phyloP scores from a whole-genome alignment of 1,140 invertebrate species.

The Periplaneta americana region DNA sequence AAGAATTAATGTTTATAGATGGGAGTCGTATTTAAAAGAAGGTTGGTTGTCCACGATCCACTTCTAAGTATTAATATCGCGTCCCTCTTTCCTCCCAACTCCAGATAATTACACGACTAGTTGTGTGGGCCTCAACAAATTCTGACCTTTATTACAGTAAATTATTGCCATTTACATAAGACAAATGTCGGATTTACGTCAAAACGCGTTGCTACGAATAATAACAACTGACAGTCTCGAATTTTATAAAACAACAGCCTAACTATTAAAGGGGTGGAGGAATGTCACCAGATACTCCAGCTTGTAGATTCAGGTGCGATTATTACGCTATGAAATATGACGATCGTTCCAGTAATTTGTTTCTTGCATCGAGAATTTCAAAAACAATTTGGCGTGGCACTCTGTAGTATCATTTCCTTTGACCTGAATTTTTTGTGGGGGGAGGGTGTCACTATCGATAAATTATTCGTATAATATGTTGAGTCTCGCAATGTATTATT shows the following conservation, averaged over 20 bases:
- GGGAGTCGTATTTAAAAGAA: neutral
- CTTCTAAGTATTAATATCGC: neutral
- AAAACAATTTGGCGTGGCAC: neutral
- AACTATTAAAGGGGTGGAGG: neutral
- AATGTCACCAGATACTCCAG: too few relatives aligned
- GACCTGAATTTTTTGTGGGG: too few relatives aligned
- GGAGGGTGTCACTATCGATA: too few relatives aligned
- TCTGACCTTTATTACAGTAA: neutral
- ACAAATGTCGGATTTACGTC: neutral
- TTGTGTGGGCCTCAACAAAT: neutral
- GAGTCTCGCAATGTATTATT: too few relatives aligned
- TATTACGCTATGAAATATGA: neutral
- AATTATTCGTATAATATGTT: too few relatives aligned
- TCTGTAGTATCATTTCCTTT: neutral
- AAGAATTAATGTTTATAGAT: neutral
- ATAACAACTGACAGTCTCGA: neutral
- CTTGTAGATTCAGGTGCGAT: neutral
- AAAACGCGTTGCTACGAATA: neutral
- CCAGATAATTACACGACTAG: neutral
- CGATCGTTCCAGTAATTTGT: neutral
- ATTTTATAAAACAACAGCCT: neutral
- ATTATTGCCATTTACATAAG: neutral
- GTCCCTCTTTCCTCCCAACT: too few relatives aligned
- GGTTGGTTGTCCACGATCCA: neutral
- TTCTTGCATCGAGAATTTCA: too few relatives aligned